A percentile compares a stretch with the other conserved stretches of the same genome.
phyloP scores from a whole-genome alignment of 2,888 invertebrate species.

The Amaurobius ferox region DNA sequence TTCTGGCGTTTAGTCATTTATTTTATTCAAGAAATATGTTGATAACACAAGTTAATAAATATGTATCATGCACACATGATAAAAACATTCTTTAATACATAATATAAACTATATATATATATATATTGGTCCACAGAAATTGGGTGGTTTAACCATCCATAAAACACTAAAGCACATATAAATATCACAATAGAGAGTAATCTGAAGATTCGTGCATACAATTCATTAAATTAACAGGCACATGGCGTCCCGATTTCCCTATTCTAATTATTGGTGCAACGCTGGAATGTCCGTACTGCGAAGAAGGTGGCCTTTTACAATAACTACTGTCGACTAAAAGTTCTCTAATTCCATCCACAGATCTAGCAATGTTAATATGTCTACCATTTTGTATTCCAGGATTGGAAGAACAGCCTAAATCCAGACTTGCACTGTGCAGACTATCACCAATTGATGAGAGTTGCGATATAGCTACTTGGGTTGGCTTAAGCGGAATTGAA shows the following conservation, averaged over 20 bases:
- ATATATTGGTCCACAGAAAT: constrained; percentile 26
- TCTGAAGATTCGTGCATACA: constrained; percentile 60
- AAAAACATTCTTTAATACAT: constrained; percentile 24
- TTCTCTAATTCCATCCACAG: constrained; percentile 61
- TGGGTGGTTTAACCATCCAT: background rate
- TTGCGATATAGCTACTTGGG: constrained; percentile 52
- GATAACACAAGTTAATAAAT: too few species aligned
- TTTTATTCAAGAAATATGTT: too few species aligned
- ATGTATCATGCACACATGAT: background rate
- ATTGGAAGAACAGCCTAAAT: constrained; percentile 39
- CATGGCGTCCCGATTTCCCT: constrained; percentile 29
- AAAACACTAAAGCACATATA: constrained; percentile 8
- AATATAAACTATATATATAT: constrained; percentile 22
- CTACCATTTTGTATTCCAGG: constrained; percentile 11
- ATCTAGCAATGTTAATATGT: constrained; percentile 47
- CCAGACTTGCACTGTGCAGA: constrained; percentile 61
- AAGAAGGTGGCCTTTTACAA: constrained; percentile 39
- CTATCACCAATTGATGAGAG: constrained; percentile 70
- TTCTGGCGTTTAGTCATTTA: too few species aligned
- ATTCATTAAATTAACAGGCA: constrained; percentile 63
- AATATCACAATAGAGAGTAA: constrained; percentile 62
- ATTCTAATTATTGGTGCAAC: constrained; percentile 20
- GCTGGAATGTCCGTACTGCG: constrained; percentile 37
- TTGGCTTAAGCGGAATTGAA: constrained; percentile 68
- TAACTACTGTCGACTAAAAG: constrained; percentile 53